Evolutionary conservation across 2,888 invertebrate genomes (phyloP).

Genomic region (Spodoptera exigua): DNA sequence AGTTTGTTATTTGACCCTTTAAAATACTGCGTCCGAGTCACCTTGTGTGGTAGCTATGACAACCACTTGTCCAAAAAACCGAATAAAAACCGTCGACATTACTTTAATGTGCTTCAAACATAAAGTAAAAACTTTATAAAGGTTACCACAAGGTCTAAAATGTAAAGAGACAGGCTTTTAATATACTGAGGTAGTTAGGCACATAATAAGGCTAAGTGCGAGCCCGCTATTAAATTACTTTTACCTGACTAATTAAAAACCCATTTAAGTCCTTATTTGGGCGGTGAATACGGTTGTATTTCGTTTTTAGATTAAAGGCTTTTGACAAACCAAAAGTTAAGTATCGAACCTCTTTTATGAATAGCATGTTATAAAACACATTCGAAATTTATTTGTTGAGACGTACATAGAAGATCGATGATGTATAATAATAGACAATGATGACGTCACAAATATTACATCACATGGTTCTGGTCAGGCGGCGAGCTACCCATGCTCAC

Average conservation of each 20-base stretch:
- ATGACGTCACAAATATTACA: too few species aligned
- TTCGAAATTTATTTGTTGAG: neutral
- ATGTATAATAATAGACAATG: too few species aligned
- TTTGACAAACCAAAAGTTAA: slow-evolving; percentile 16
- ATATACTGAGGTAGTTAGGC: slow-evolving; percentile 19
- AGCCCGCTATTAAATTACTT: slow-evolving; percentile 45
- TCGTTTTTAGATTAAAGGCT: slow-evolving; percentile 23
- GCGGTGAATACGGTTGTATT: slow-evolving; percentile 33
- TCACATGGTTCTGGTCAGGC: too few species aligned
- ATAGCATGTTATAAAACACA: slow-evolving; percentile 14
- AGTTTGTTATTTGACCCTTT: too few species aligned
- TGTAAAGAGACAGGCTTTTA: slow-evolving; percentile 48
- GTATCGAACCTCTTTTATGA: slow-evolving; percentile 16
- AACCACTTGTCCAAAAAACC: neutral
- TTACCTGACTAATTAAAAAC: slow-evolving; percentile 53
- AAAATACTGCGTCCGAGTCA: too few species aligned
- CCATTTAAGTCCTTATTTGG: slow-evolving; percentile 41
- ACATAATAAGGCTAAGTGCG: slow-evolving; percentile 38
- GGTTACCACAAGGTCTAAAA: slow-evolving; percentile 28
- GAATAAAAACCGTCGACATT: slow-evolving; percentile 16
- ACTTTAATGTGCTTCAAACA: slow-evolving; percentile 4
- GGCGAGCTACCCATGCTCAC: too few species aligned
- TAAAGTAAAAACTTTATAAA: slow-evolving; percentile 26
- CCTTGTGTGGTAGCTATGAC: too few species aligned
- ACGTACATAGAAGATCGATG: too few species aligned